These are phyloP conservation scores for Orthosia gracilis DNA, from an alignment of 2,888 invertebrate species.

Conservation along the genomic window DNA sequence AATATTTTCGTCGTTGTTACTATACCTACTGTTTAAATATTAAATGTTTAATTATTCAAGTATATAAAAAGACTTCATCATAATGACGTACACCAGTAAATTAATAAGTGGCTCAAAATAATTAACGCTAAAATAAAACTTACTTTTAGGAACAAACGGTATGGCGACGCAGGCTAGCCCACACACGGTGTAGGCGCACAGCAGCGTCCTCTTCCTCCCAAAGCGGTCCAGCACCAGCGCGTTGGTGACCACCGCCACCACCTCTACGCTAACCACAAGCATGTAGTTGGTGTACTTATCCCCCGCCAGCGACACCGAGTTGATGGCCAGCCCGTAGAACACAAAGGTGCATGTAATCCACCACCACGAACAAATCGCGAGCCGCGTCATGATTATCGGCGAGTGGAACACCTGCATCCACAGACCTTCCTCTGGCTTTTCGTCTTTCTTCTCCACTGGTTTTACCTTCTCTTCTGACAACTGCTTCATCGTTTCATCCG, in stretches of 20 bases:
- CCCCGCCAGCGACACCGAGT: slow-evolving; percentile 94
- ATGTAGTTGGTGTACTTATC: slow-evolving; percentile 95
- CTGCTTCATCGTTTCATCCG: slow-evolving; percentile 85
- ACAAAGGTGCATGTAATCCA: slow-evolving; percentile 96
- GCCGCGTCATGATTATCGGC: slow-evolving; percentile 84
- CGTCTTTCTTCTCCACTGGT: slow-evolving; percentile 73
- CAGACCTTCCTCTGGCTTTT: slow-evolving; percentile 73
- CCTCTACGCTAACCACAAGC: slow-evolving; percentile 93
- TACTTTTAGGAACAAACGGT: slow-evolving; percentile 88
- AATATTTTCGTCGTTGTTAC: too few relatives aligned
- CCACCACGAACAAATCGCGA: slow-evolving; percentile 91
- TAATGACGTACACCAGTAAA: neutral
- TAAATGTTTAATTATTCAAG: neutral
- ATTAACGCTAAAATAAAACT: slow-evolving; percentile 55
- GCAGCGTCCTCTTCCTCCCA: slow-evolving; percentile 92
- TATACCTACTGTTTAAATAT: too few relatives aligned
- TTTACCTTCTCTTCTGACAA: slow-evolving; percentile 82
- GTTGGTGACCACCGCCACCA: slow-evolving; percentile 93
- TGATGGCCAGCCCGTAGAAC: slow-evolving; percentile 95
- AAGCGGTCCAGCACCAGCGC: slow-evolving; percentile 92
- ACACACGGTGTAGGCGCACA: slow-evolving; percentile 91
- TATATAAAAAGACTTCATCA: neutral
- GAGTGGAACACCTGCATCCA: slow-evolving; percentile 84
- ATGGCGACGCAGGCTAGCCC: slow-evolving; percentile 89
- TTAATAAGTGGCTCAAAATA: neutral